Base-by-base conservation (phyloP, 1,140 invertebrate genomes). In the Himalopsyche phryganea region DNA sequence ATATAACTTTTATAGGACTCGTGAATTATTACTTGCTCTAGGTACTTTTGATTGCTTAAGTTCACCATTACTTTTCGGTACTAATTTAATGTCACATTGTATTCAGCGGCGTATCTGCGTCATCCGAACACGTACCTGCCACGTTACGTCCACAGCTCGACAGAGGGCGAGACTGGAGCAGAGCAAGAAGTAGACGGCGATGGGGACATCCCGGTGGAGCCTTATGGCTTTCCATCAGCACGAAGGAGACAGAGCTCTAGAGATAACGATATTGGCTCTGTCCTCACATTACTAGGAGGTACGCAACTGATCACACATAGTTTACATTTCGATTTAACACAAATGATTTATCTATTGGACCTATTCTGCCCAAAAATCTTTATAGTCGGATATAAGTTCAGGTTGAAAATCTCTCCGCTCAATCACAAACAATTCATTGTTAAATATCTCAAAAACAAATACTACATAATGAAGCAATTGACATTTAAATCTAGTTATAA, bases 121-220 rank as follows among this genome's bases (percentile, higher is more conserved):
- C 89, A 93, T 79, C 89, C 88, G 41, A 89, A 93, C 73, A 85
- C 88, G 49, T 94, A 94, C 75, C 80, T 94, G 66, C 91, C 91
- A 35, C 80, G 81, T 56, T 87, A 84, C 67, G 83, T 86, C 55
- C 84, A 84, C 66, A 84, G 83, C 66, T 84, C 82, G 70, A 82
- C 80, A 53, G 87, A 87, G 63, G 82, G 78, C 58, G 82, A 84
- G 60, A 71, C 69, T 64, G 77, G 77, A 58, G 81, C 76, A 79
- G 63, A 71, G 79, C 67, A 72, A 67, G 68, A 69, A 63, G 66
- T 65, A 17, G 68, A 65, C 60, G 72, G 67, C 66, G 76, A 60
- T 70, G 70, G 66, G 69, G 72, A 13, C 71, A 73, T 66, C 69
- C 72, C 17, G 70, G 80, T 85, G 66, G 80, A 83, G 68, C 80